These are phyloP conservation scores for Sarcoramphus papa DNA, from an alignment of 2,797 vertebrate species.

Conservation along the genomic window DNA sequence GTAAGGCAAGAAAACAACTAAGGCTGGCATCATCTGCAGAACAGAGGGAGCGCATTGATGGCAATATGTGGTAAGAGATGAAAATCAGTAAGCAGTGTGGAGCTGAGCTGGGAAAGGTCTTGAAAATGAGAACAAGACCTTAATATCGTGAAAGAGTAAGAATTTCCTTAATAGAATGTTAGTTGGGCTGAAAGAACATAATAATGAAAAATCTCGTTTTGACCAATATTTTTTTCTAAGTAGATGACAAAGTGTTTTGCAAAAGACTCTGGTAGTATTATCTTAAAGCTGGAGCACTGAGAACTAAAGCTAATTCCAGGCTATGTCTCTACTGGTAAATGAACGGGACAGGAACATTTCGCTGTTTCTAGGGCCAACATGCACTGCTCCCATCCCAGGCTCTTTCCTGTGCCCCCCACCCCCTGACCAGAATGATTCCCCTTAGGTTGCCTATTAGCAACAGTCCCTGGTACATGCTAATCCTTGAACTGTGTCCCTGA, in stretches of 20 bases:
- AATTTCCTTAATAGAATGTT: background rate
- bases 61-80: background rate
- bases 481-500: background rate
- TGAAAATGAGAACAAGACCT: background rate
- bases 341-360: fast-evolving
- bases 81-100: background rate
- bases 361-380: background rate
- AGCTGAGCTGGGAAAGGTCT: background rate
- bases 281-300: background rate
- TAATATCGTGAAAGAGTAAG: background rate
- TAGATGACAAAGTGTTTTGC: background rate
- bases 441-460: background rate
- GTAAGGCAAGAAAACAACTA: background rate
- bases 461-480: background rate
- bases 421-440: fast-evolving
- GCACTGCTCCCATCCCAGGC: background rate
- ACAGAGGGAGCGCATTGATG: background rate
- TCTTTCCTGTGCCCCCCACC: fast-evolving
- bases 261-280: background rate
- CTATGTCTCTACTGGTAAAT: background rate
- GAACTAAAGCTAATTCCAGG: background rate
- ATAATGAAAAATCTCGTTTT: background rate
- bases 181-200: background rate
- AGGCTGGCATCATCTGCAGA: background rate
- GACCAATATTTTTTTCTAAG: background rate